phyloP scores from a whole-genome alignment of 2,113 vertebrate species.

The Polypterus bichir region DNA sequence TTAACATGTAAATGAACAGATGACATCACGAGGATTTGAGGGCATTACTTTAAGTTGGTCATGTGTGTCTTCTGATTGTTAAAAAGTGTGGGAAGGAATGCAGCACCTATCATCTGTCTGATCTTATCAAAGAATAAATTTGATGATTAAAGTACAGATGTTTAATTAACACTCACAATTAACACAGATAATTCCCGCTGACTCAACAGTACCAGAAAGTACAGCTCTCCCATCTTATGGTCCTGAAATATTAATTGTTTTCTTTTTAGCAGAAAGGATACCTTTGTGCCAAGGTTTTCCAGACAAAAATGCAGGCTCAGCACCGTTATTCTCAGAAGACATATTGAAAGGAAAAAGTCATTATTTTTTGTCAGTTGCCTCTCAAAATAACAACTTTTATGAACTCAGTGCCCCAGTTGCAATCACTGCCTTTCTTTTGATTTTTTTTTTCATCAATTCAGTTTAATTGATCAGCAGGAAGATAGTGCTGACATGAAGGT shows the following conservation, averaged over 20 bases:
- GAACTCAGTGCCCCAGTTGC: too few species aligned
- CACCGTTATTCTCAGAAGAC: neutral
- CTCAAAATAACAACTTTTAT: too few species aligned
- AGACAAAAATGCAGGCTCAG: neutral
- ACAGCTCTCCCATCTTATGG: neutral
- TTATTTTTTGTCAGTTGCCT: neutral
- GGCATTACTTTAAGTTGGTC: too few species aligned
- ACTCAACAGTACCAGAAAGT: neutral
- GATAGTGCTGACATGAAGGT: too few species aligned
- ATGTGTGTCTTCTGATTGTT: too few species aligned
- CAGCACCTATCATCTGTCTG: too few species aligned
- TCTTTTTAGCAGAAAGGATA: neutral
- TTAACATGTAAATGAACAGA: too few species aligned
- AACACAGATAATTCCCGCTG: neutral
- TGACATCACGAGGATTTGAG: too few species aligned
- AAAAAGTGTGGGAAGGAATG: too few species aligned
- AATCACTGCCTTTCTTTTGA: too few species aligned
- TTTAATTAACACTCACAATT: slow-evolving; percentile 5
- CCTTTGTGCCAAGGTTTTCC: neutral
- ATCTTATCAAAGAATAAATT: neutral
- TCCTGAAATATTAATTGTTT: neutral
- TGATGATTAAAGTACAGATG: neutral
- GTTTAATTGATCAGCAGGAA: too few species aligned
- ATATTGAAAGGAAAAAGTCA: neutral
- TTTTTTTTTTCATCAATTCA: too few species aligned